phyloP scores from a whole-genome alignment of 2,888 invertebrate species.

The Sussaba pulchella region DNA sequence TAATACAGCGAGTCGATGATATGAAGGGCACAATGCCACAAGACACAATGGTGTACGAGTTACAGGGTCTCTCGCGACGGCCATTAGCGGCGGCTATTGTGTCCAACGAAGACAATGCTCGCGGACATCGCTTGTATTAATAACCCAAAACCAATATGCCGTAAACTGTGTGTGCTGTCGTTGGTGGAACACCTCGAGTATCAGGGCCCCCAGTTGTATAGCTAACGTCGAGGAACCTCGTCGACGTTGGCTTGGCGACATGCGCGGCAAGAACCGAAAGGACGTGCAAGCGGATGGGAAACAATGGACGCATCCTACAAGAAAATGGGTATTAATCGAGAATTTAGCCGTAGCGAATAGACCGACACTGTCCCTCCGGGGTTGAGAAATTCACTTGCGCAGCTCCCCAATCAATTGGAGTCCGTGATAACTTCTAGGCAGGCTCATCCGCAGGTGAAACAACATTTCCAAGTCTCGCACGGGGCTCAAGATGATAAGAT shows the following conservation, averaged over 20 bases:
- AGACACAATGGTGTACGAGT: slow-evolving; percentile 63
- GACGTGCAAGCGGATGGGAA: slow-evolving; percentile 22
- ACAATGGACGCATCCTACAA: slow-evolving; percentile 56
- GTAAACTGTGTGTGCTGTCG: slow-evolving; percentile 68
- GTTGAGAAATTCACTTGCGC: slow-evolving; percentile 1
- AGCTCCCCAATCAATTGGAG: background rate
- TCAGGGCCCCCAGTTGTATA: slow-evolving; percentile 33
- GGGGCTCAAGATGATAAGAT: slow-evolving; percentile 55
- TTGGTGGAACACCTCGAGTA: slow-evolving; percentile 65
- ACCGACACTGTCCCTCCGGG: background rate
- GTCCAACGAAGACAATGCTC: slow-evolving; percentile 72
- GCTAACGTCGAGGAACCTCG: slow-evolving; percentile 38
- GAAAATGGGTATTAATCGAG: slow-evolving; percentile 58
- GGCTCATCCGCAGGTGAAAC: background rate
- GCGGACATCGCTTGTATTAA: slow-evolving; percentile 75
- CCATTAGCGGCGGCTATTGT: slow-evolving; percentile 78
- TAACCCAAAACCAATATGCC: slow-evolving; percentile 79
- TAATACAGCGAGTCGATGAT: slow-evolving; percentile 22
- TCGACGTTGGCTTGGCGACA: slow-evolving; percentile 46
- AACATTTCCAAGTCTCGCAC: background rate
- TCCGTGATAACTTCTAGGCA: background rate
- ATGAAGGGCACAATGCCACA: slow-evolving; percentile 59
- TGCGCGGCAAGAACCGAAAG: slow-evolving; percentile 11
- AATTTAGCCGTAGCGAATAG: slow-evolving; percentile 38
- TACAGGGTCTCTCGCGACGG: slow-evolving; percentile 69